Evolutionary conservation across 2,797 vertebrate genomes (phyloP).

Genomic region (Karalla daura): DNA sequence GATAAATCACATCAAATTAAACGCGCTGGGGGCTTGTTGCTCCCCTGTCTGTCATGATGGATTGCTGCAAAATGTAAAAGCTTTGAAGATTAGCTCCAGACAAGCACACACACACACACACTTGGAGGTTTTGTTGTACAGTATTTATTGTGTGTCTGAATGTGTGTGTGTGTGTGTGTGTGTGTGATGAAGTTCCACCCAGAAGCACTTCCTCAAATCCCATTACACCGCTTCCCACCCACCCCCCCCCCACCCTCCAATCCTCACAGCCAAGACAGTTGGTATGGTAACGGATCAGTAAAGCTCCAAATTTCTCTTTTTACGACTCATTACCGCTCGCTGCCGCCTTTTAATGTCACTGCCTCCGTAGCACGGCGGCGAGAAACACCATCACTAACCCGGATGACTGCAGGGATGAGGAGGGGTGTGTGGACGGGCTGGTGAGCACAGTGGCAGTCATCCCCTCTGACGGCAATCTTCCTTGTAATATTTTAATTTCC

Average conservation of each 20-base stretch:
- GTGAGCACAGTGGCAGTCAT: constrained; percentile 55
- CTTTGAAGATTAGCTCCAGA: constrained; percentile 71
- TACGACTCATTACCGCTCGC: constrained; percentile 71
- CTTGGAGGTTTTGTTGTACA: constrained; percentile 4
- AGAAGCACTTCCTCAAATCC: constrained; percentile 64
- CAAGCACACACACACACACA: constrained; percentile 20
- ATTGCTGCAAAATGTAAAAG: constrained; percentile 42
- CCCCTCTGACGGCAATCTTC: constrained; percentile 33
- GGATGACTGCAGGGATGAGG: constrained; percentile 53
- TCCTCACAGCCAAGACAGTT: constrained; percentile 71
- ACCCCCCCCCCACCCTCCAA: constrained; percentile 18
- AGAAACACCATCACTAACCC: constrained; percentile 44
- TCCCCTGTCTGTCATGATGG: constrained; percentile 30
- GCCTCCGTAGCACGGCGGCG: constrained; percentile 32
- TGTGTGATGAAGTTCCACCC: constrained; percentile 45
- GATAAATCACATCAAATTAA: constrained; percentile 19
- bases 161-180: constrained; percentile 23
- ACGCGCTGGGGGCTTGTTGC: constrained; percentile 15
- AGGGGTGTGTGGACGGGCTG: constrained; percentile 27
- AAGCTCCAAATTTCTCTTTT: constrained; percentile 69
- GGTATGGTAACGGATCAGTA: constrained; percentile 80
- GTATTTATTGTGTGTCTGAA: constrained; percentile 9
- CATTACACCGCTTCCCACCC: constrained; percentile 44
- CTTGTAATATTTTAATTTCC: constrained; percentile 67
- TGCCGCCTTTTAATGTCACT: constrained; percentile 62